A percentile compares a stretch with the other conserved stretches of the same genome.
Evolutionary conservation across 2,113 vertebrate species (phyloP).

Genomic region (Neolamprologus devosi): DNA sequence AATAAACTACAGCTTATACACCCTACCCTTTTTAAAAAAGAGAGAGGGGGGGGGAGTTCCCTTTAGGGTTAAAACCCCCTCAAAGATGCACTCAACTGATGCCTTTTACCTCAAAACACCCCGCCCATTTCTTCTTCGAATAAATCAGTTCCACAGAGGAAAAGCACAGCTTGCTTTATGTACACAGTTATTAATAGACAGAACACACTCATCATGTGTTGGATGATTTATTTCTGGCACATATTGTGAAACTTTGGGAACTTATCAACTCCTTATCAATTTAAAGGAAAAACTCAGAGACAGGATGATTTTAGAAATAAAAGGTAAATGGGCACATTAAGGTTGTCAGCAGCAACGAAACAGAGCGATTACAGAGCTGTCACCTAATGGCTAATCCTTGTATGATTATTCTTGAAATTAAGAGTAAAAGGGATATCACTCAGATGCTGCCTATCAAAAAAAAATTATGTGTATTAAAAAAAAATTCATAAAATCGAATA

Average conservation of each 20-base stretch:
- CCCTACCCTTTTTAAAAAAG: not conserved
- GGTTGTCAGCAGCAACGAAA: not conserved
- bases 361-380: not conserved
- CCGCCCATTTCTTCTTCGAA: conserved; percentile 3
- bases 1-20: not conserved
- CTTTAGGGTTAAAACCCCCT: conserved; percentile 37
- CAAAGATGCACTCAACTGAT: conserved; percentile 45
- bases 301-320: not conserved
- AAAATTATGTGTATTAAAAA: not conserved
- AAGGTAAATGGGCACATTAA: not conserved
- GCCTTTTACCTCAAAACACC: conserved; percentile 39
- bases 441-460: not conserved
- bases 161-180: conserved; percentile 14
- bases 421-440: not conserved
- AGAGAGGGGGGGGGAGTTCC: not conserved
- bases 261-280: not conserved
- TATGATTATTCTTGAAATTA: not conserved
- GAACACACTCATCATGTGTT: not conserved
- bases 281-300: not conserved
- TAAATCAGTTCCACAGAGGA: conserved; percentile 13
- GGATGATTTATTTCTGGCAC: conserved; percentile 9
- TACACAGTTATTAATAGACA: conserved; percentile 28
- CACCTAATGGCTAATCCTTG: not conserved
- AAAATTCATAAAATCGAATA: not conserved
- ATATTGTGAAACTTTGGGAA: not conserved